These are phyloP conservation scores for Matsumurasca onukii DNA, from an alignment of 1,140 invertebrate species.

Conservation along the genomic window DNA sequence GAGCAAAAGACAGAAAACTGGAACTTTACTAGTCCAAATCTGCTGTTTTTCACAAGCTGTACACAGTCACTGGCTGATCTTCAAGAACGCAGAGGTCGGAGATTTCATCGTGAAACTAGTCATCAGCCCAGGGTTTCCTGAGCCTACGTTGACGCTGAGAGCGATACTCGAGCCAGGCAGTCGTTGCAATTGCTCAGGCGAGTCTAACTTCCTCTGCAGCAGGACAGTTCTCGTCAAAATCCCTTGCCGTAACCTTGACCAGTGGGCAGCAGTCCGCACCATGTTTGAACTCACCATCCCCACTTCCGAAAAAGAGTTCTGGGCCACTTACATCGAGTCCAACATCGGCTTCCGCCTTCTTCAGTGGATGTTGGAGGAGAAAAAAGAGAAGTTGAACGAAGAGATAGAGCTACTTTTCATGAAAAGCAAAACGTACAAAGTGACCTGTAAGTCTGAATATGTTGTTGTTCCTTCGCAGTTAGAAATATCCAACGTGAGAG, in stretches of 20 bases:
- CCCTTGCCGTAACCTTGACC: constrained; percentile 12
- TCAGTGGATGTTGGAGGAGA: constrained; percentile 18
- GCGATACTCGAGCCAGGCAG: not conserved
- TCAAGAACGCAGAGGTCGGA: constrained; percentile 20
- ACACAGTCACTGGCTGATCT: constrained; percentile 4
- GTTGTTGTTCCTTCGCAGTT: not conserved
- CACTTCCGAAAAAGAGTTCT: constrained; percentile 14
- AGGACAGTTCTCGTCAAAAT: not conserved
- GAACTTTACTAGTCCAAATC: not conserved
- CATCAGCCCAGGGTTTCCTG: not conserved
- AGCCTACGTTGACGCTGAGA: not conserved
- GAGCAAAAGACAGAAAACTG: not conserved
- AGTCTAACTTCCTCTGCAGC: not conserved
- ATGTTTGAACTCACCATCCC: constrained; percentile 13
- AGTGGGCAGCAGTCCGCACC: not conserved
- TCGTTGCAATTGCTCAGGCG: not conserved
- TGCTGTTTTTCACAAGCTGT: constrained; percentile 9
- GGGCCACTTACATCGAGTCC: constrained; percentile 14
- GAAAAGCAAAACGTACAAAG: constrained; percentile 14
- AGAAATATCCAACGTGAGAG: not conserved
- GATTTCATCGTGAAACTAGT: constrained; percentile 23
- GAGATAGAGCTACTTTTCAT: not conserved
- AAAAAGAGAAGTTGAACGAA: not conserved
- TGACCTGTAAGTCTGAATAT: not conserved
- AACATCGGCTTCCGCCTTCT: constrained; percentile 13